These are phyloP conservation scores for Hippocampus kuda DNA, from an alignment of 2,797 vertebrate species.

Conservation along the genomic window DNA sequence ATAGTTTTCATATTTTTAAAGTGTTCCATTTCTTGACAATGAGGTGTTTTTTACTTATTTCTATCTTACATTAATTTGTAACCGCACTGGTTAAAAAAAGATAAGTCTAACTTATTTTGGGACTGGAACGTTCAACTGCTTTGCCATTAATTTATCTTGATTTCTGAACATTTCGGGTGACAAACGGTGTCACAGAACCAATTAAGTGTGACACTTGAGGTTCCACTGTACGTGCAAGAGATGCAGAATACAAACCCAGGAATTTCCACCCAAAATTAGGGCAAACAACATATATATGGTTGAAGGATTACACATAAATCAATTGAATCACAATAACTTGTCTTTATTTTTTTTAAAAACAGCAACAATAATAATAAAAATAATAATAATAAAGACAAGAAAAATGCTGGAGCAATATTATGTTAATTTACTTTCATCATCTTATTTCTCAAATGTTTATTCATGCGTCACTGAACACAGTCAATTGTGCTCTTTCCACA, in stretches of 20 bases:
- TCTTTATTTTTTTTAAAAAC: neutral
- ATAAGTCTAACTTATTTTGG: too few species aligned
- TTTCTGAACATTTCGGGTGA: too few species aligned
- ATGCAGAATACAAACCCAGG: neutral
- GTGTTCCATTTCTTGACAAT: too few species aligned
- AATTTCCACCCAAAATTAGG: neutral
- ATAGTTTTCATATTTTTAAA: too few species aligned
- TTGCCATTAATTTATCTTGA: too few species aligned
- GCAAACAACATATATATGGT: too few species aligned
- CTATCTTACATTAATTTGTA: too few species aligned
- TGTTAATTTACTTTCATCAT: neutral
- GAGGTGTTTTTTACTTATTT: too few species aligned
- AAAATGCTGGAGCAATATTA: neutral
- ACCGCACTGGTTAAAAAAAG: too few species aligned
- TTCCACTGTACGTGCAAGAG: neutral
- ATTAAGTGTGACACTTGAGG: too few species aligned
- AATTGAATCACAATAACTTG: neutral
- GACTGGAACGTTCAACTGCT: too few species aligned
- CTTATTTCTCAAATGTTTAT: neutral
- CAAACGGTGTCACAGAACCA: too few species aligned
- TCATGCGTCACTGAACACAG: neutral
- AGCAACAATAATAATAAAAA: neutral
- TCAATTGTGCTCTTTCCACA: slow-evolving; percentile 10
- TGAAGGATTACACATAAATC: neutral
- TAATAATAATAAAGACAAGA: neutral